Evolutionary conservation across 2,888 invertebrate genomes (phyloP), one percentile per base, ranked within the genome.

Genomic region (Rosalia funebris): DNA sequence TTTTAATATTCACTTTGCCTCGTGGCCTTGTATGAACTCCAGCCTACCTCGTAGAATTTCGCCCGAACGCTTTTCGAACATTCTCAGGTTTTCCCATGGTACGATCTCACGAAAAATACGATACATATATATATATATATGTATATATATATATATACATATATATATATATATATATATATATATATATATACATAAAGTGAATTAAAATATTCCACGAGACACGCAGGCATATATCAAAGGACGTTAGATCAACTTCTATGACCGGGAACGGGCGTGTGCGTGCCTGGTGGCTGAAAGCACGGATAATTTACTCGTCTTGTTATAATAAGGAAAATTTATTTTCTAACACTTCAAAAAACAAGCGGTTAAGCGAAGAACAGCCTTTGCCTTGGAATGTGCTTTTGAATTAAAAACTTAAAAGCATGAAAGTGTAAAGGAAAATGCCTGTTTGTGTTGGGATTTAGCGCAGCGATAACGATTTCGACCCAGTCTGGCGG

Each of bases 211-310:
- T 36, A 36, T 36, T 12, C 19, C 5, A 1, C n/a, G 14, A 37
- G 34, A 19, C 48, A 34, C 36, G 48, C 17, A 19, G 48, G 48
- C 36, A 48, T 37, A 19, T 48, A 36, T 48, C 48, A 48, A 14
- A n/a, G 48, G 17, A 14, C 17, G 36, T 48, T 36, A 48, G 36
- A 36, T 48, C 36, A 32, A 48, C 31, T 36, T 48, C 19, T 32
- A 36, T 47, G 15, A 9, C 34, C 12, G 11, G 15, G 47, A 47
- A 47, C 10, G 12, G 20, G 3, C 11, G 9, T 12, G 12, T 34
- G 34, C 17, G 34, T 34, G 32, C 47, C 47, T 34, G 25, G 44
- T 20, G 17, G 12, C 11, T 12, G 12, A 20, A 4, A 19, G 17
- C 25, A 44, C 44, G 25, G 25, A 25, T 44, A 14, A 44, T 25